A percentile compares a stretch with the other conserved stretches of the same genome.
Conservation (phyloP, 2,888 invertebrate genomes). For the Lasioglossum villosulum region DNA sequence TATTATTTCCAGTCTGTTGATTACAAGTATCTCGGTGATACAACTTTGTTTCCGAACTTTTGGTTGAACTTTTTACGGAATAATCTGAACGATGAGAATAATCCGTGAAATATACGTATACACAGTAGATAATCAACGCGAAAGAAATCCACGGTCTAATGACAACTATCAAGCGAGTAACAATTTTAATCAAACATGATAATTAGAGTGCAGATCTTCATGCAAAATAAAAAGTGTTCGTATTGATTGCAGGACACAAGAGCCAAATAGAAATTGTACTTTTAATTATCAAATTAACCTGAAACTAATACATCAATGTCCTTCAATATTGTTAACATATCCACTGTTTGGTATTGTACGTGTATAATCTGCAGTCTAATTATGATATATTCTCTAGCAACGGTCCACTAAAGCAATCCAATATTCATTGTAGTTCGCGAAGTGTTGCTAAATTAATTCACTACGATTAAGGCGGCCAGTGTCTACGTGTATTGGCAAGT, state of each 20-base stretch:
- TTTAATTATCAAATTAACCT: too few species aligned
- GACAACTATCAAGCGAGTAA: background rate
- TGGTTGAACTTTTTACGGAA: background rate
- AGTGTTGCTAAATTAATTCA: background rate
- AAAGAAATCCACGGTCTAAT: background rate
- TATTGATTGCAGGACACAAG: too few species aligned
- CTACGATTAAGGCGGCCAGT: background rate
- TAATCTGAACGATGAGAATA: too few species aligned
- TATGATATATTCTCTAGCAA: background rate
- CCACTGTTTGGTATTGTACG: too few species aligned
- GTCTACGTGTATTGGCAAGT: background rate
- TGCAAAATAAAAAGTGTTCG: too few species aligned
- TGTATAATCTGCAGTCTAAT: background rate
- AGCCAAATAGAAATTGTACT: too few species aligned
- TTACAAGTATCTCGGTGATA: background rate
- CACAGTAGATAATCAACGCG: background rate
- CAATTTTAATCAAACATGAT: background rate
- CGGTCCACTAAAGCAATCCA: background rate
- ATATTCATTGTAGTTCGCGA: background rate
- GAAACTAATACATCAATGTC: too few species aligned
- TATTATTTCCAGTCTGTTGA: background rate
- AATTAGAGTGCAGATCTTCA: too few species aligned
- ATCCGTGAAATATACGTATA: background rate
- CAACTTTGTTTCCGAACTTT: background rate
- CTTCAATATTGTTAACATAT: too few species aligned